These are phyloP conservation scores for Hydrozoanthus gracilis DNA, from an alignment of 92 coral and sea anemone species.

Conservation along the genomic window DNA sequence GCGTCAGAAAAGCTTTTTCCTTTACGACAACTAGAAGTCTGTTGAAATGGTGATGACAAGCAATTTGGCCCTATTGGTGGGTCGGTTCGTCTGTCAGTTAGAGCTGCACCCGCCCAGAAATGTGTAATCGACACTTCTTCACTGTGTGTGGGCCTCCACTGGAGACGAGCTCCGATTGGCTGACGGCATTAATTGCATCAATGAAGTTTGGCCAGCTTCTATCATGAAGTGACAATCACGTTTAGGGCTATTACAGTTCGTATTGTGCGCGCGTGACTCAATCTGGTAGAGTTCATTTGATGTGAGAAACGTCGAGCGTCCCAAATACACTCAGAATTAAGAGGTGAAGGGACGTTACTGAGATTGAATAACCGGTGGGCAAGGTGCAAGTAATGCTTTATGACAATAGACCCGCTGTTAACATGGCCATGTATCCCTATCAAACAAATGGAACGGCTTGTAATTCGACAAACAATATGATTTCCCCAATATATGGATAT, in stretches of 20 bases:
- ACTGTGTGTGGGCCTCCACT: conserved; percentile 95
- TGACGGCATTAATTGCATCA: conserved; percentile 73
- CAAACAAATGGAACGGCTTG: conserved; percentile 78
- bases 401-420: conserved; percentile 49
- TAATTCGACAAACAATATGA: conserved; percentile 80
- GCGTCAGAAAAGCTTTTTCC: conserved; percentile 58
- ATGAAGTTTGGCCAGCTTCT: conserved; percentile 70
- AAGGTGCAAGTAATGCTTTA: conserved; percentile 53
- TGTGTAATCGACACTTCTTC: conserved; percentile 66
- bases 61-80: conserved; percentile 81
- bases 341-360: conserved; percentile 33
- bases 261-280: conserved; percentile 89
- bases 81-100: conserved; percentile 73
- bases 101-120: conserved; percentile 59
- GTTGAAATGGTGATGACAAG: conserved; percentile 97
- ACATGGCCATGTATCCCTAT: conserved; percentile 98
- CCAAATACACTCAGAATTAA: conserved; percentile 27
- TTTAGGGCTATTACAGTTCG: conserved; percentile 71
- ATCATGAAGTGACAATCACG: conserved; percentile 75
- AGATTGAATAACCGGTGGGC: conserved; percentile 46
- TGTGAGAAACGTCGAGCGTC: conserved; percentile 19
- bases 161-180: conserved; percentile 82
- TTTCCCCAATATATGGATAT: conserved; percentile 89
- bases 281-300: conserved; percentile 6
- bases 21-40: conserved; percentile 69